Conservation (phyloP, 2,888 invertebrate species). For the Mesochorus sp. region DNA sequence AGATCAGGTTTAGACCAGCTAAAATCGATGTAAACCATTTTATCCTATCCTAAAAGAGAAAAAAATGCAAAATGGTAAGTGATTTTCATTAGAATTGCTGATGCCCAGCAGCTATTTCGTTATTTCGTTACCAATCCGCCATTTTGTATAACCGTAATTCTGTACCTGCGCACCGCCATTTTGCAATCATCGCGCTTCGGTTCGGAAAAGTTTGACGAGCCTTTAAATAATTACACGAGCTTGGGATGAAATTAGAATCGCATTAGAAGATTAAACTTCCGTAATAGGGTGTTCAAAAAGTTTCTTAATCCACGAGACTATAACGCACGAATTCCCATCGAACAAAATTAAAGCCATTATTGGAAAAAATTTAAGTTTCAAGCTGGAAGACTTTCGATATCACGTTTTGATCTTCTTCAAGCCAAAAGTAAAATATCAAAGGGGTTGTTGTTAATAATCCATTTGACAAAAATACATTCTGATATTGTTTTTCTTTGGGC, state of each 20-base stretch:
- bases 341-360: neutral
- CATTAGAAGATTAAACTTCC: neutral
- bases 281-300: neutral
- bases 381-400: neutral
- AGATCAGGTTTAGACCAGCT: neutral
- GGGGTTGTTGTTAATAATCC: neutral
- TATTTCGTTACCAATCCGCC: no score
- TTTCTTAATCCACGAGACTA: neutral
- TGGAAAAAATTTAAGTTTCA: neutral
- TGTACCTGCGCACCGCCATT: no score
- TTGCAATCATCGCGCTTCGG: neutral
- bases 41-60: neutral
- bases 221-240: neutral
- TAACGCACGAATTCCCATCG: neutral
- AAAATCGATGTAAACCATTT: neutral
- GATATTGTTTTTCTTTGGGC: neutral
- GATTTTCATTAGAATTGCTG: neutral
- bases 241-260: neutral
- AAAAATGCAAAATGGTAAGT: neutral
- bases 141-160: no score
- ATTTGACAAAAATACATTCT: slow-evolving; percentile 8
- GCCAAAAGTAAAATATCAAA: neutral
- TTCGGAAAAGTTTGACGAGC: neutral
- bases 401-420: neutral
- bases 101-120: no score